Evolutionary conservation across 2,888 invertebrate species (phyloP).

Genomic region (Mesorhabditis belari): DNA sequence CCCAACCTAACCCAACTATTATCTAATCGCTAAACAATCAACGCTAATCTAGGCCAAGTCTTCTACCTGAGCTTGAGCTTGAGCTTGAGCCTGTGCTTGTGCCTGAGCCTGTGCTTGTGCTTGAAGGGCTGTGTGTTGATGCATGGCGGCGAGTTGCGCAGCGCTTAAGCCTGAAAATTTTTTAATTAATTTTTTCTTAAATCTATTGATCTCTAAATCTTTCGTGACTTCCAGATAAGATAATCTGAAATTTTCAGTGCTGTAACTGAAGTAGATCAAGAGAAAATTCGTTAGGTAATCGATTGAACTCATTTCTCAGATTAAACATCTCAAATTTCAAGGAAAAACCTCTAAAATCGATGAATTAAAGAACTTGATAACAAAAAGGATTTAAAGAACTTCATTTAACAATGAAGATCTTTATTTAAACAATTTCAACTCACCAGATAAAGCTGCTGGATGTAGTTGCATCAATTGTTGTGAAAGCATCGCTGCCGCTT

Average conservation of each 20-base stretch:
- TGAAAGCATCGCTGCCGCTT: not conserved
- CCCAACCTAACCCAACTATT: too few species aligned
- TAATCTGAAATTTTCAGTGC: too few species aligned
- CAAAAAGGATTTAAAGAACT: too few species aligned
- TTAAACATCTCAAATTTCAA: not conserved
- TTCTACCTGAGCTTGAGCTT: constrained; percentile 3
- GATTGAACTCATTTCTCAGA: not conserved
- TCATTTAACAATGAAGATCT: not conserved
- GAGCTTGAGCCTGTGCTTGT: constrained; percentile 1
- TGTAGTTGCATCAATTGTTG: not conserved
- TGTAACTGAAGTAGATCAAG: too few species aligned
- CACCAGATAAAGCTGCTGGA: not conserved
- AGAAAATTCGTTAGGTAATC: not conserved
- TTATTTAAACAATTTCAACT: not conserved
- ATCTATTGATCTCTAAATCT: too few species aligned
- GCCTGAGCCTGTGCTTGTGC: constrained; percentile 4
- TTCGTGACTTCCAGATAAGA: too few species aligned
- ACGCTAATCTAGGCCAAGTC: constrained; percentile 2
- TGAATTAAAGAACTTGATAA: too few species aligned
- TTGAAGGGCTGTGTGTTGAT: constrained; percentile 1
- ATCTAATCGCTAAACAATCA: too few species aligned
- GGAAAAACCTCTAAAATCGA: too few species aligned
- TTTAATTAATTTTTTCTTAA: too few species aligned
- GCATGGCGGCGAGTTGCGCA: not conserved
- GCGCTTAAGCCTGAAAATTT: not conserved